These are phyloP conservation scores for Dufourea novaeangliae DNA, from an alignment of 1,140 invertebrate species.

Conservation along the genomic window DNA sequence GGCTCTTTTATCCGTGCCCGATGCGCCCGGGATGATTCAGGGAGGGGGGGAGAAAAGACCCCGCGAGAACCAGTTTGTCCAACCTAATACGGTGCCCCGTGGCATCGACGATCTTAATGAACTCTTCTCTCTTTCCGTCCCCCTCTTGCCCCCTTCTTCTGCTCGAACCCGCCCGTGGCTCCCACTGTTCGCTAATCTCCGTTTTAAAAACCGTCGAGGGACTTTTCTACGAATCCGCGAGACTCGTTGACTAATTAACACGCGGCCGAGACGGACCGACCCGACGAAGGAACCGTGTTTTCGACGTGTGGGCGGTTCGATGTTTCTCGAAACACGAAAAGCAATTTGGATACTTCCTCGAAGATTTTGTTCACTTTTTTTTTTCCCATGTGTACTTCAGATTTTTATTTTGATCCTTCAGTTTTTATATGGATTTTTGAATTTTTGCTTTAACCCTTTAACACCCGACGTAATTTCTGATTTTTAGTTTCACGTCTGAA, in stretches of 20 bases:
- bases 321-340: neutral
- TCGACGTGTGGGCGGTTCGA: neutral
- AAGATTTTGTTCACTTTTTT: too few relatives aligned
- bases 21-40: slow-evolving; percentile 58
- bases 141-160: neutral
- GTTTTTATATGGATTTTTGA: too few relatives aligned
- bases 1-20: slow-evolving; percentile 62
- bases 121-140: slow-evolving; percentile 57
- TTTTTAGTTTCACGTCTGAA: too few relatives aligned
- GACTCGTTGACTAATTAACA: slow-evolving; percentile 23
- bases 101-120: slow-evolving; percentile 72
- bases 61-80: slow-evolving; percentile 76
- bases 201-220: slow-evolving; percentile 22
- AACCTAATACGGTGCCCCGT: slow-evolving; percentile 67
- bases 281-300: neutral
- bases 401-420: too few relatives aligned
- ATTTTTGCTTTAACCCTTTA: too few relatives aligned
- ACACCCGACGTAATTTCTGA: too few relatives aligned
- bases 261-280: neutral
- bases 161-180: neutral
- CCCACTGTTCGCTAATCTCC: slow-evolving; percentile 19
- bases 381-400: too few relatives aligned
- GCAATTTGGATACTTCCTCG: too few relatives aligned
- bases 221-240: slow-evolving; percentile 20
- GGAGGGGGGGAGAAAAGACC: slow-evolving; percentile 69